Conservation (phyloP, 2,113 vertebrate species). For the Tragelaphus buxtoni region DNA sequence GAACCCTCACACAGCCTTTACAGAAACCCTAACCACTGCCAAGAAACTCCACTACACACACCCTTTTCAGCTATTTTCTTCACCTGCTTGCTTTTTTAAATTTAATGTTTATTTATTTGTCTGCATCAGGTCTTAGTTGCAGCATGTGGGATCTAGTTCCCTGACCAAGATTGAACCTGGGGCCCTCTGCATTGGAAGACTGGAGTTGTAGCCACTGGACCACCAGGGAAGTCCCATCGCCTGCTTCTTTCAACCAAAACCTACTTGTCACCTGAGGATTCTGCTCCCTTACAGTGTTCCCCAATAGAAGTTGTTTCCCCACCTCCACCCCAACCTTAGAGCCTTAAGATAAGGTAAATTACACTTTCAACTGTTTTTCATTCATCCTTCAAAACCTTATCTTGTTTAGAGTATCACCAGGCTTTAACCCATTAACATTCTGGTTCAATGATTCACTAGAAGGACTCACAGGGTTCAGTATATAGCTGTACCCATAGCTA, state of each 20-base stretch:
- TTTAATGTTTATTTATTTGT: not conserved
- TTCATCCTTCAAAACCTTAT: not conserved
- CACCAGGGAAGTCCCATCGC: not conserved
- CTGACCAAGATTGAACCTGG: not conserved
- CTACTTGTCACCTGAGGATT: not conserved
- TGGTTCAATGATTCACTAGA: not conserved
- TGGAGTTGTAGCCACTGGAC: not conserved
- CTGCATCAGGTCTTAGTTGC: not conserved
- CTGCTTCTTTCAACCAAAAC: not conserved
- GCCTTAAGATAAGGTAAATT: not conserved
- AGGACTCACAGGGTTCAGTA: not conserved
- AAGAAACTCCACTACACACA: not conserved
- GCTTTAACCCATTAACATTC: not conserved
- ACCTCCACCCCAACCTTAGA: not conserved
- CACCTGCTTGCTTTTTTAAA: not conserved
- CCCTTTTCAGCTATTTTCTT: not conserved
- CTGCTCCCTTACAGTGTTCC: not conserved
- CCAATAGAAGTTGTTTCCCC: not conserved
- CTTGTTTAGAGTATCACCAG: not conserved
- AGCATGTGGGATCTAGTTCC: not conserved
- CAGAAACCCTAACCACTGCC: not conserved
- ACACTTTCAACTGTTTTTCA: conserved; percentile 2
- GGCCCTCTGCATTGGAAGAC: not conserved
- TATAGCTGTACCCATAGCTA: not conserved
- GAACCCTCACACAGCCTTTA: not conserved